Base-by-base conservation (phyloP, 2,113 vertebrate species). In the Hypomesus transpacificus region DNA sequence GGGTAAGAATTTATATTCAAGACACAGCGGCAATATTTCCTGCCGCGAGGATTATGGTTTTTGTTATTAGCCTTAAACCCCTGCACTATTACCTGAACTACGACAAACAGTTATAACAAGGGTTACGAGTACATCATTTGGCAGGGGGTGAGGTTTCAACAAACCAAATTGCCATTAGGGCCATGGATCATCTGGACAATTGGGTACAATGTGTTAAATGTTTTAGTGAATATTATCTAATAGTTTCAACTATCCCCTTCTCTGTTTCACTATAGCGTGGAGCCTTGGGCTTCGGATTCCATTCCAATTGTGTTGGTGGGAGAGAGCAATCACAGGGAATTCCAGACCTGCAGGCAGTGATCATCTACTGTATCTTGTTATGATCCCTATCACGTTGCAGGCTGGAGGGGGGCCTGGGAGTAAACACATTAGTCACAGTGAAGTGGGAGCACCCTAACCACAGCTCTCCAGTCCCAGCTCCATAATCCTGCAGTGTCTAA, bases 351-450 rank as follows among this genome's bases (percentile, higher is more conserved):
- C 71, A 67, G 84, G 84, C 68, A 0, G 16, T 3, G 53, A 18
- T 64, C 53, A 69, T 39, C 81, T 80, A 78, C 77, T 72, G 66
- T 80, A 82, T 87, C 83, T 75, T 71, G 75, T 78, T 60, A 75
- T 72, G 69, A 86, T 84, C 84, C 79, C 69, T 39, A 70, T 81
- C 74, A 71, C 65, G 78, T 82, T 80, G 86, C 74, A 76, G 71
- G 81, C 86, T 81, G 74, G 79, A 75, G 77, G 69, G 61, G 56
- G 73, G 78, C 62, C 67, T 61, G 62, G 51, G 74, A 71, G 77
- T 88, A 77, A 82, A 73, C 71, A 80, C 77, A 82, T 87, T 87
- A 81, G 84, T 88, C 87, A 84, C 53, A 53, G 81, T 50, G 68
- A 73, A 75, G 56, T 24, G 74, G 71, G 71, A 64, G 77, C 58